Conservation (phyloP, 2,888 invertebrate species). For the Morpho achilles region DNA sequence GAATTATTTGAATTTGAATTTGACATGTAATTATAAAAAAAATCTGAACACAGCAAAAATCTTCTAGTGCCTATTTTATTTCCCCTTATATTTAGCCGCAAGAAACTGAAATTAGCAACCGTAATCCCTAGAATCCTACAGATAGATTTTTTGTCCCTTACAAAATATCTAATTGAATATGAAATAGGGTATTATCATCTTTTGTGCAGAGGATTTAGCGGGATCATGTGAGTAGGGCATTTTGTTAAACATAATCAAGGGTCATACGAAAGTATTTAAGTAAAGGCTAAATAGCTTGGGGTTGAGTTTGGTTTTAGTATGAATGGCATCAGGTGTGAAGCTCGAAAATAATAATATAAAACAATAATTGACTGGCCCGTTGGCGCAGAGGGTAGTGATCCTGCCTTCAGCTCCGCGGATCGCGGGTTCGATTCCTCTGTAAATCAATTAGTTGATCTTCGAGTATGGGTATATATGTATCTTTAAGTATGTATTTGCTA, state of each 20-base stretch:
- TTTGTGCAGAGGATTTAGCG: slow-evolving; percentile 68
- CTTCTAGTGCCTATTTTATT: no score
- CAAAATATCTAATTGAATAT: slow-evolving; percentile 86
- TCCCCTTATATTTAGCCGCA: slow-evolving; percentile 3
- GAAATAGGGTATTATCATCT: slow-evolving; percentile 79
- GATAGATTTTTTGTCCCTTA: slow-evolving; percentile 80
- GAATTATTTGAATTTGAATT: no score
- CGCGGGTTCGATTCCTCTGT: no score
- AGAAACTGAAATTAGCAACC: slow-evolving; percentile 39
- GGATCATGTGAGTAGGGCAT: slow-evolving; percentile 57
- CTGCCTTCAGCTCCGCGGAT: no score
- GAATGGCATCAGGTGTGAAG: slow-evolving; percentile 42
- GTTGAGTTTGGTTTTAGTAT: slow-evolving; percentile 37
- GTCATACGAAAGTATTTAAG: slow-evolving; percentile 67
- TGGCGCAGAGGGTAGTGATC: no score
- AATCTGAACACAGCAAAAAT: no score
- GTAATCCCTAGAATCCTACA: slow-evolving; percentile 52
- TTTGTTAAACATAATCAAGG: slow-evolving; percentile 60
- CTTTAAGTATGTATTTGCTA: no score
- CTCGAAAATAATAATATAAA: background rate
- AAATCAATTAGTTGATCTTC: no score
- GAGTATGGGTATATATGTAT: no score
- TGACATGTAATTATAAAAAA: no score
- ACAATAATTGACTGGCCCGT: no score
- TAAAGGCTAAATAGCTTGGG: slow-evolving; percentile 48